Conservation (phyloP, 2,888 invertebrate genomes). For the Heliconius hortense region DNA sequence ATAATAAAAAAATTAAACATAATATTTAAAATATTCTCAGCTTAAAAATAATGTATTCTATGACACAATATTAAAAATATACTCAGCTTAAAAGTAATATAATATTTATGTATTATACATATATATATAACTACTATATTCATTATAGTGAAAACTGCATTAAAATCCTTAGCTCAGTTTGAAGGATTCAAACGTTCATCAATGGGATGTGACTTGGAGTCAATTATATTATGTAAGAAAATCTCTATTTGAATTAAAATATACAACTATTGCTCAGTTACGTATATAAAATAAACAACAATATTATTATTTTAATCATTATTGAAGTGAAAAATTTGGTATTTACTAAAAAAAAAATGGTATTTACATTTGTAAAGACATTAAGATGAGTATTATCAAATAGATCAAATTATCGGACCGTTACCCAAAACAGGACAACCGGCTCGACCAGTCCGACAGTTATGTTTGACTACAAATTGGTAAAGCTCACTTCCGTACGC, state of each 20-base stretch:
- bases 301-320: not conserved
- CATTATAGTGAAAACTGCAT: not conserved
- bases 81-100: not conserved
- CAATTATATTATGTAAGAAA: not conserved
- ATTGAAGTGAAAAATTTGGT: not conserved
- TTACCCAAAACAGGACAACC: constrained; percentile 34
- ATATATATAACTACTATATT: not conserved
- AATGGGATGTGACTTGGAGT: too few relatives aligned
- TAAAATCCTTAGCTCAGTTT: not conserved
- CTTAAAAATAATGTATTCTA: too few relatives aligned
- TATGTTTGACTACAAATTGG: constrained; percentile 42
- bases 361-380: constrained; percentile 10
- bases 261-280: too few relatives aligned
- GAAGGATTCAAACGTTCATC: too few relatives aligned
- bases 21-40: too few relatives aligned
- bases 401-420: constrained; percentile 27
- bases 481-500: constrained; percentile 35
- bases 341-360: not conserved
- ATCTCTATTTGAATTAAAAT: too few relatives aligned
- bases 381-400: constrained; percentile 21
- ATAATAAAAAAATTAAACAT: too few relatives aligned
- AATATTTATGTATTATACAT: not conserved
- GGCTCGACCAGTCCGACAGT: constrained; percentile 39
- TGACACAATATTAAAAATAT: too few relatives aligned
- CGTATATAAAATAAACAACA: not conserved